Conservation (phyloP, 1,140 invertebrate species). For the Drosophila leontia region DNA sequence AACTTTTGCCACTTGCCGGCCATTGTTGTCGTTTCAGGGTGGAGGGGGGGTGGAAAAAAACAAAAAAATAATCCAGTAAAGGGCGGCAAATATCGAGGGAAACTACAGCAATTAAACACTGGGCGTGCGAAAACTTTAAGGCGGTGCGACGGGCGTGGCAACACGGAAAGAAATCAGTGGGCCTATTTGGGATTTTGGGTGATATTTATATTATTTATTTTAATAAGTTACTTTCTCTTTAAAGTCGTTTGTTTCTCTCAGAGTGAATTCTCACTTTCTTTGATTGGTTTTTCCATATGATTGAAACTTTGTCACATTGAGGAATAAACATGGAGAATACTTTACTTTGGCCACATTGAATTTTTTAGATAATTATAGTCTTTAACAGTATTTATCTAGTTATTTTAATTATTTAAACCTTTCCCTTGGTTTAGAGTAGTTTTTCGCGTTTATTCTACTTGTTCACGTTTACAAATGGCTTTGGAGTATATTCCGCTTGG, state of each 20-base stretch:
- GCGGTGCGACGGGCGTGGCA: constrained; percentile 13
- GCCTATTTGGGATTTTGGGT: background rate
- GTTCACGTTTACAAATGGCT: background rate
- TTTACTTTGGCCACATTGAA: background rate
- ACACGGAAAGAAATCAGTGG: background rate
- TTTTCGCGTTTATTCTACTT: background rate
- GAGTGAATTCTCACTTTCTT: too few relatives aligned
- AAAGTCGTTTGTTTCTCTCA: background rate
- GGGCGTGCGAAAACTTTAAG: constrained; percentile 68
- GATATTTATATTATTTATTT: background rate
- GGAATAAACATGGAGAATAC: background rate
- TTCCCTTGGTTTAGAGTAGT: background rate
- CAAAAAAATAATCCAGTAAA: background rate
- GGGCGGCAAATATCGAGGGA: constrained; percentile 35
- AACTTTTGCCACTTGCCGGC: constrained; percentile 71
- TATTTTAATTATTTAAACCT: too few relatives aligned
- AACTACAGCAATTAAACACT: constrained; percentile 72
- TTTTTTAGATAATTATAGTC: background rate
- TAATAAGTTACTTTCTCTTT: background rate
- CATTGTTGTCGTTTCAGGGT: constrained; percentile 70
- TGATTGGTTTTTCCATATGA: too few relatives aligned
- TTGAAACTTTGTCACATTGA: too few relatives aligned
- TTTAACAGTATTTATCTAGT: too few relatives aligned
- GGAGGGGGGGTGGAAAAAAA: background rate
- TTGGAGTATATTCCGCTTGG: background rate